Percentiles rank a stretch among this genome's conserved stretches.
Evolutionary conservation across 2,888 invertebrate genomes (phyloP).

Genomic region (Aromia moschata): DNA sequence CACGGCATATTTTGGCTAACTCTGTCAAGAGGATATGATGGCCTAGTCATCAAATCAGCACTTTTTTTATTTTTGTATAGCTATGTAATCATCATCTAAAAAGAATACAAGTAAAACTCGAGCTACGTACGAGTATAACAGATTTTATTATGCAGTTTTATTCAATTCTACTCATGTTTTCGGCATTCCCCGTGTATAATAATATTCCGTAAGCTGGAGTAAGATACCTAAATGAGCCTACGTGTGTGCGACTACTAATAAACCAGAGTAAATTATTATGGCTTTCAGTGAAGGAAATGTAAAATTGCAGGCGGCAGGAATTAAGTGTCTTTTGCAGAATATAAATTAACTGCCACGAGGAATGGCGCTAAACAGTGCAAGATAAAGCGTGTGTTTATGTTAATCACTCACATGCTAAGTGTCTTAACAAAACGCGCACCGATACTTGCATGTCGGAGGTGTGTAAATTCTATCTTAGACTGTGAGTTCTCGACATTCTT

Average conservation of each 20-base stretch:
- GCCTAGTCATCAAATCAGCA: too few relatives aligned
- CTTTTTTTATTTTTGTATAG: too few relatives aligned
- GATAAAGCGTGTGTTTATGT: constrained; percentile 46
- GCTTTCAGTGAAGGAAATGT: constrained; percentile 46
- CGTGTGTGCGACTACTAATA: constrained; percentile 28
- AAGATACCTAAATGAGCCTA: constrained; percentile 5
- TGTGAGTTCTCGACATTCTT: constrained; percentile 15
- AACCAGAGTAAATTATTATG: constrained; percentile 46
- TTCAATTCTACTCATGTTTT: too few relatives aligned
- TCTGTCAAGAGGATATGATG: too few relatives aligned
- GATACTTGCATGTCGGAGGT: constrained; percentile 13
- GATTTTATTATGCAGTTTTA: too few relatives aligned
- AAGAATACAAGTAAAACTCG: too few relatives aligned
- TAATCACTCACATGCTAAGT: constrained; percentile 46
- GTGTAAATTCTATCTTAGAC: constrained; percentile 19
- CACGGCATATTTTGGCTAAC: too few relatives aligned
- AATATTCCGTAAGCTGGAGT: not conserved
- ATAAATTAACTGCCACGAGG: constrained; percentile 49
- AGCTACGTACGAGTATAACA: too few relatives aligned
- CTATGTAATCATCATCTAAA: too few relatives aligned
- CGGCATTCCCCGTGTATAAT: constrained; percentile 3
- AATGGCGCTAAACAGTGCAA: constrained; percentile 49
- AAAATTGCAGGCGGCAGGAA: constrained; percentile 48
- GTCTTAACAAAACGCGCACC: constrained; percentile 13
- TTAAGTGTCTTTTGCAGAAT: constrained; percentile 47